Base-by-base conservation (phyloP, 2,888 invertebrate genomes). In the Amphimallon solstitiale region DNA sequence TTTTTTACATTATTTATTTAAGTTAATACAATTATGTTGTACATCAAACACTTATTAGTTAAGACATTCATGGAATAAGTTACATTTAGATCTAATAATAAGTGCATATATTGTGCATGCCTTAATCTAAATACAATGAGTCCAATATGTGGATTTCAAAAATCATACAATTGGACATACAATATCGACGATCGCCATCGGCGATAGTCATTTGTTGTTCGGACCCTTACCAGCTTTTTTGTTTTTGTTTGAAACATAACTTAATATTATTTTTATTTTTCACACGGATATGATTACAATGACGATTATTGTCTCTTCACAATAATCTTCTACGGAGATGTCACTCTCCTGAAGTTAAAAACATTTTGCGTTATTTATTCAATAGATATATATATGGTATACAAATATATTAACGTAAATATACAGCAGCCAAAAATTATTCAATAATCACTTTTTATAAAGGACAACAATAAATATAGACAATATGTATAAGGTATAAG, bases 241-340 rank as follows among this genome's bases (percentile, higher is more conserved):
- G 34, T 43, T 64, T 45, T 54, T 46, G 23, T 52, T 63, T 45
- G 73, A 69, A 76, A 78, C 74, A 68, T 75, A 77, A 75, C 68
- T 69, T 70, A 62, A 48, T 63, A 48, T 54, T 65, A 48, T 37
- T 40, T 43, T 49, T 60, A 49, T 29, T 62, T 54, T 54, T 56
- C 56, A 54, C 66, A 62, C 63, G 54, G 65, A 51, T 61, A 49
- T 77, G 79, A 76, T 77, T 77, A 76, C 74, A 77, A 76, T 77
- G 78, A 76, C 77, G 83, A 83, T 83, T 83, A 83, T 83, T 83
- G 82, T 83, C 83, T 80, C 78, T 76, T 82, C 82, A 83, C 83
- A 83, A 83, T 83, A 83, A 83, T 81, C 82, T 81, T 80, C 79
- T 73, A 74, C 71, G 75, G 69, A 67, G 67, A 56, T 68, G 66